Evolutionary conservation across 2,113 vertebrate species (phyloP).

Genomic region (Diadophis punctatus): DNA sequence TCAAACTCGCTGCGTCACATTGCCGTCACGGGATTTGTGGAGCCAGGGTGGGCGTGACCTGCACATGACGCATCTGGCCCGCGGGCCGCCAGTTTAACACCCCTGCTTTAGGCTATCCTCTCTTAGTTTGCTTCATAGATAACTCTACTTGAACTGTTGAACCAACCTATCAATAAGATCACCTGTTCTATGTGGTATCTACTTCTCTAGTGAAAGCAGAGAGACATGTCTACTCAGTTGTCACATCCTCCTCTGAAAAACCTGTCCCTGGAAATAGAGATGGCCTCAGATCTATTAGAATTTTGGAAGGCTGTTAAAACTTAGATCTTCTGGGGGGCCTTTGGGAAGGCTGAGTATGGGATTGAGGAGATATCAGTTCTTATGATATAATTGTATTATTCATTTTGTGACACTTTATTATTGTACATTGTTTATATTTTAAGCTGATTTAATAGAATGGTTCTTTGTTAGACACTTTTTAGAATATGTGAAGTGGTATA

Average conservation of each 20-base stretch:
- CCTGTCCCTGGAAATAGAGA: background rate
- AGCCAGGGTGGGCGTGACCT: too few species aligned
- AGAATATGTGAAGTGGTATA: background rate
- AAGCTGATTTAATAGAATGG: background rate
- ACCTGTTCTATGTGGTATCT: background rate
- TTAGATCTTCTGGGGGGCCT: background rate
- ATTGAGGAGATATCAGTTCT: background rate
- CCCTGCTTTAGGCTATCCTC: background rate
- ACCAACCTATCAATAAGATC: background rate
- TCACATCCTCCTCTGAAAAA: background rate
- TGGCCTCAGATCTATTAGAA: background rate
- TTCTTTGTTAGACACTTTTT: background rate
- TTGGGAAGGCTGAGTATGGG: background rate
- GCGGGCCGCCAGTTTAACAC: too few species aligned
- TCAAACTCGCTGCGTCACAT: too few species aligned
- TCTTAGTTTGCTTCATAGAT: background rate
- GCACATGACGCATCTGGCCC: too few species aligned
- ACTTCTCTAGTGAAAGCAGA: background rate
- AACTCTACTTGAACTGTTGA: background rate
- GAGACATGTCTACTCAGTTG: background rate
- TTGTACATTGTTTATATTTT: background rate
- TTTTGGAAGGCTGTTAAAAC: background rate
- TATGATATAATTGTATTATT: background rate
- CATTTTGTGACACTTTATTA: too few species aligned
- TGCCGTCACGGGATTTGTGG: too few species aligned